Evolutionary conservation across 2,888 invertebrate species (phyloP).

Genomic region (Polia nebulosa): DNA sequence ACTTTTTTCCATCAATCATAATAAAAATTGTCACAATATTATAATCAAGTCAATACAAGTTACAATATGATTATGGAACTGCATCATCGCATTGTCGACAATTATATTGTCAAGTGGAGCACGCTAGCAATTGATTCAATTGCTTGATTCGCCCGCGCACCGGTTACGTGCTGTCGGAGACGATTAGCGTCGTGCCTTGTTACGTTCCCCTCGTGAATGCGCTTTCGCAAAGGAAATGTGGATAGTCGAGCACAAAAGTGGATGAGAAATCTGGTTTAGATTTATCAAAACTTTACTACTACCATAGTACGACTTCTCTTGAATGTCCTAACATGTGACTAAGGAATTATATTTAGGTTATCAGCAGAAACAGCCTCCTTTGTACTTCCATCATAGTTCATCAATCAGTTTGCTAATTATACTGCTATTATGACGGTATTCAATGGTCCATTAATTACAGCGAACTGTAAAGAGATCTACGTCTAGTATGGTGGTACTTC

Average conservation of each 20-base stretch:
- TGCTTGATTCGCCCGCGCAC: constrained; percentile 48
- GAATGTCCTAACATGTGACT: neutral
- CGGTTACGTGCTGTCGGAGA: constrained; percentile 43
- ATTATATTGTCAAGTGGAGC: constrained; percentile 54
- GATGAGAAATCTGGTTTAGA: neutral
- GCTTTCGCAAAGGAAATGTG: constrained; percentile 45
- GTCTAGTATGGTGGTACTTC: constrained; percentile 4
- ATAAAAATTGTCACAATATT: too few relatives aligned
- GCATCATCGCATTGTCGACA: constrained; percentile 44
- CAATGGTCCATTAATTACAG: constrained; percentile 25
- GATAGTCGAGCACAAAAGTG: constrained; percentile 1
- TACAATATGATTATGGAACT: constrained; percentile 42
- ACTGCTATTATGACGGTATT: constrained; percentile 17
- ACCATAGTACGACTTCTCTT: neutral
- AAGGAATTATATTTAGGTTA: neutral
- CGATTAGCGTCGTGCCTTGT: constrained; percentile 51
- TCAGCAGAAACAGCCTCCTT: neutral
- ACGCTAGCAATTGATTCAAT: constrained; percentile 52
- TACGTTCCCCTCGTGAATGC: constrained; percentile 35
- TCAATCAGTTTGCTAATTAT: neutral
- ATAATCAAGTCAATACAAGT: constrained; percentile 31
- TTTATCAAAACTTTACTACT: neutral
- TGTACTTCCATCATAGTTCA: neutral
- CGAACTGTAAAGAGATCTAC: neutral
- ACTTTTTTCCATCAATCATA: too few relatives aligned